These are phyloP conservation scores for Notodonta dromedarius DNA, from an alignment of 2,888 invertebrate species.

Conservation along the genomic window DNA sequence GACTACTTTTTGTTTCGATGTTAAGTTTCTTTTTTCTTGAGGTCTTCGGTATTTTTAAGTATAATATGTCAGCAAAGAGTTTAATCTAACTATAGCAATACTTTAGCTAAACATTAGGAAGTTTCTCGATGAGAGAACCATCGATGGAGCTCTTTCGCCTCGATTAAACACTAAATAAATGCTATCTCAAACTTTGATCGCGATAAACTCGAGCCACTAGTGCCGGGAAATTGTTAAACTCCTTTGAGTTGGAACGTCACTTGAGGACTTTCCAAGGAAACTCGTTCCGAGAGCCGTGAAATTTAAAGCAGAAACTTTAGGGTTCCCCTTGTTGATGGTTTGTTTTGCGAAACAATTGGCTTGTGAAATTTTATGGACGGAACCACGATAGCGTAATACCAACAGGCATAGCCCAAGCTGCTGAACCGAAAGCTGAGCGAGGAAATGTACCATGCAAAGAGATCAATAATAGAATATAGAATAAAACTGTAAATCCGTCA, in stretches of 20 bases:
- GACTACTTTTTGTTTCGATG: constrained; percentile 1
- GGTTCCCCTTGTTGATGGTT: constrained; percentile 19
- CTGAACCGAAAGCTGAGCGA: background rate
- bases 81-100: no score
- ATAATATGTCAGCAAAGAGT: background rate
- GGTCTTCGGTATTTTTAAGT: background rate
- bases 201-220: constrained; percentile 11
- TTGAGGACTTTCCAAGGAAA: constrained; percentile 3
- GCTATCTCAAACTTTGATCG: constrained; percentile 19
- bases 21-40: background rate
- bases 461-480: background rate
- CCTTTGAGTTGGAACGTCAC: background rate
- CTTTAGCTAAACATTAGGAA: no score
- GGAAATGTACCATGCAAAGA: background rate
- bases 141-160: no score
- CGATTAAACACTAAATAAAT: constrained; percentile 9
- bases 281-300: constrained; percentile 8
- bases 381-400: constrained; percentile 13
- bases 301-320: constrained; percentile 19
- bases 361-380: constrained; percentile 22
- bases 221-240: background rate
- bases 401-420: background rate
- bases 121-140: no score
- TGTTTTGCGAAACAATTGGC: constrained; percentile 23
- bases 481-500: no score